Percentiles rank a stretch among this genome's conserved stretches.
Conservation (phyloP, 2,113 vertebrate species). For the Gila orcuttii region DNA sequence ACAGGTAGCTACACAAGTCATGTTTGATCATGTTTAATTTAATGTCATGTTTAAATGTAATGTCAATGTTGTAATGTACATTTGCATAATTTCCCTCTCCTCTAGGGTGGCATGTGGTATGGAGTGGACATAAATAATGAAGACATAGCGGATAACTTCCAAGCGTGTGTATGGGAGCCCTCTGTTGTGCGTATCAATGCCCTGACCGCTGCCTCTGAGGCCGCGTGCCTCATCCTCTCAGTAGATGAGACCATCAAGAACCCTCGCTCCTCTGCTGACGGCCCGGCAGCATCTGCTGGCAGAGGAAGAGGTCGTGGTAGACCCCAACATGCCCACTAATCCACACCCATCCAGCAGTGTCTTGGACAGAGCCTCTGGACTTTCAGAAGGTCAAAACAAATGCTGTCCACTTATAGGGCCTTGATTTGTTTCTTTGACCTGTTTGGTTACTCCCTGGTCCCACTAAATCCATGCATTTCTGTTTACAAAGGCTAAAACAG, state of each 20-base stretch:
- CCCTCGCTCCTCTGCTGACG: conserved; percentile 82
- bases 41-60: background rate
- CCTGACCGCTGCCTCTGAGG: conserved; percentile 91
- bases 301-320: conserved; percentile 80
- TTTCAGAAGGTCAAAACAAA: conserved; percentile 24
- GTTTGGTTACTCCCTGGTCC: conserved; percentile 20
- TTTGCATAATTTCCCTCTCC: background rate
- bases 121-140: conserved; percentile 95
- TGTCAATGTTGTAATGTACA: background rate
- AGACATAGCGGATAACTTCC: conserved; percentile 93
- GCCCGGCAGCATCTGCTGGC: conserved; percentile 63
- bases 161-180: conserved; percentile 92
- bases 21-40: background rate
- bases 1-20: conserved; percentile 77
- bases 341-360: conserved; percentile 44
- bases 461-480: conserved; percentile 3
- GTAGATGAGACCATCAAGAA: conserved; percentile 98
- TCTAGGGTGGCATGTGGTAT: conserved; percentile 90
- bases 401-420: background rate
- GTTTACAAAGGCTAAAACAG: conserved; percentile 17
- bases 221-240: conserved; percentile 92
- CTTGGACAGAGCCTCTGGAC: conserved; percentile 43
- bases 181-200: conserved; percentile 91
- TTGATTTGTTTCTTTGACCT: background rate
- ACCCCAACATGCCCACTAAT: conserved; percentile 81